These are phyloP conservation scores for Heterochromis multidens DNA, from an alignment of 2,113 vertebrate species.

Conservation along the genomic window DNA sequence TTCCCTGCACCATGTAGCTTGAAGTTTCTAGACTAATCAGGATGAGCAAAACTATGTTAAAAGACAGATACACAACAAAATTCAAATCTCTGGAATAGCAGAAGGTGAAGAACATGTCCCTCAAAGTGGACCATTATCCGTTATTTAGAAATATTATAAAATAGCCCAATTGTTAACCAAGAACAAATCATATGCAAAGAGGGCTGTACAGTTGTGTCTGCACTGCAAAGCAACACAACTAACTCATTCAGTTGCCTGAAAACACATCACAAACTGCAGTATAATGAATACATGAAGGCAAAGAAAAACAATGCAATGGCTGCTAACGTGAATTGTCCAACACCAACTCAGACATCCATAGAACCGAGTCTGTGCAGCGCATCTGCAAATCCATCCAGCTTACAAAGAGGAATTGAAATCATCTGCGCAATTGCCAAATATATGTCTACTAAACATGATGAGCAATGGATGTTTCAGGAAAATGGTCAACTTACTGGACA, in stretches of 20 bases:
- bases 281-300: neutral
- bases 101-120: neutral
- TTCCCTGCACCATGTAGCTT: neutral
- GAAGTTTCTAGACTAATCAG: neutral
- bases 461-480: neutral
- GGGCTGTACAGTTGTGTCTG: neutral
- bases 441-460: neutral
- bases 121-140: neutral
- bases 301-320: neutral
- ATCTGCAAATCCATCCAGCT: neutral
- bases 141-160: neutral
- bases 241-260: neutral
- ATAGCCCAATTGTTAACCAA: neutral
- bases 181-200: neutral
- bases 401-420: neutral
- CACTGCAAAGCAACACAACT: neutral
- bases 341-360: neutral
- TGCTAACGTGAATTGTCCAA: neutral
- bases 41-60: neutral
- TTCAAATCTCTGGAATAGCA: neutral
- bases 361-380: neutral
- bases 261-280: rapidly evolving
- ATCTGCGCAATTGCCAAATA: neutral
- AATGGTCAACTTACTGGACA: neutral
- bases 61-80: neutral